Evolutionary conservation across 2,888 invertebrate genomes (phyloP), one percentile per base, ranked within the genome.

Genomic region (Lasius fuliginosus): DNA sequence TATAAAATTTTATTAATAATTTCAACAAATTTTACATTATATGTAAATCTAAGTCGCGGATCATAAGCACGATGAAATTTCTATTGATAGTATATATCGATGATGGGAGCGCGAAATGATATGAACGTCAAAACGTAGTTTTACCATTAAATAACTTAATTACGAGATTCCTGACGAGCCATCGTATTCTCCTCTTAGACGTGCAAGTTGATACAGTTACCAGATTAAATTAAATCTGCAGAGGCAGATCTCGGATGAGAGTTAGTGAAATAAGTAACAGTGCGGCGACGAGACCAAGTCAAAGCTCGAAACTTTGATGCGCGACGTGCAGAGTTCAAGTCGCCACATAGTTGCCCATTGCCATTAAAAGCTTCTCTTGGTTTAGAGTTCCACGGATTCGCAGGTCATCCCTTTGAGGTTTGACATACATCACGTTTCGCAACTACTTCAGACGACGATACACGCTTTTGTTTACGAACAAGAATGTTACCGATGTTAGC

Each of bases 211-310:
- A 87, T 88, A 88, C 84, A 87, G 87, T 86, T 86, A 82, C 86
- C 85, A 90, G 91, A 91, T 92, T 92, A 93, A 92, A 93, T 93
- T 92, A 89, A 91, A 93, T 93, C 90, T 90, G 87, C 85, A 88
- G 46, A 46, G 76, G 73, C 79, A 76, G 87, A 71, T 42, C 77
- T 67, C 77, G 68, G 15, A 18, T 18, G 49, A 58, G 53, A 68
- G 76, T 67, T 68, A 53, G 69, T 64, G 69, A 69, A 79, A 68
- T 68, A 79, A 69, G 58, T 36, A 68, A 53, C 58, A 58, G 40
- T 18, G 27, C 23, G 49, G 23, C 9, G 67, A 40, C n/a, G 23
- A 46, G 27, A 36, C 12, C 36, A 62, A 83, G 89, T 83, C 86
- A 69, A 84, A 88, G 87, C 82, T 86, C 86, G 73, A 76, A 73